Conservation (phyloP, 2,113 vertebrate species). For the Crotalus helleri region DNA sequence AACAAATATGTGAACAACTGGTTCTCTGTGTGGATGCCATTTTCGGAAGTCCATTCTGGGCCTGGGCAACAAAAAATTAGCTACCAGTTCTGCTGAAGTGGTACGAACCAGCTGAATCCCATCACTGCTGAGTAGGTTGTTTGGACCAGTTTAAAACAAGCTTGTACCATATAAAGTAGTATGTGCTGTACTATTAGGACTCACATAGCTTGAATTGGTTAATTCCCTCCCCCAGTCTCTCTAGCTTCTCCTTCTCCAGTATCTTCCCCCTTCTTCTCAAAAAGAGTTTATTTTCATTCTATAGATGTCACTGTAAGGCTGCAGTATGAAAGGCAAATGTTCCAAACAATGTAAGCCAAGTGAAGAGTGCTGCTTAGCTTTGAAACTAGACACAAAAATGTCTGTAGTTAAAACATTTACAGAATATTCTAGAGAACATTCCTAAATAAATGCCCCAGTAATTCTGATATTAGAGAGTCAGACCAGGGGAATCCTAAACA, state of each 20-base stretch:
- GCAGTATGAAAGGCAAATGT: neutral
- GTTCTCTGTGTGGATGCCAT: too few relatives aligned
- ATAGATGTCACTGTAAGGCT: constrained; percentile 11
- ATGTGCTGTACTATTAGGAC: neutral
- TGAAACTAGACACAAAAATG: constrained; percentile 2
- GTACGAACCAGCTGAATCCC: too few relatives aligned
- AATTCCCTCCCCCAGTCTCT: neutral
- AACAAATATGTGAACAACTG: too few relatives aligned
- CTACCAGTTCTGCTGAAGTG: too few relatives aligned
- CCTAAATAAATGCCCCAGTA: neutral
- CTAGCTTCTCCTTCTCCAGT: neutral
- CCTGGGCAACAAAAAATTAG: too few relatives aligned
- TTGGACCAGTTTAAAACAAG: neutral
- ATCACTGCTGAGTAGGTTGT: neutral
- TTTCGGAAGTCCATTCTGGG: too few relatives aligned
- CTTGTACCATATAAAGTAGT: neutral
- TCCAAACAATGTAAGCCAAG: neutral
- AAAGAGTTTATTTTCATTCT: neutral
- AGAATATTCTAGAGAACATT: neutral
- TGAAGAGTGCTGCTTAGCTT: neutral
- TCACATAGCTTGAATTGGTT: neutral
- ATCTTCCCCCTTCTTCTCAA: neutral
- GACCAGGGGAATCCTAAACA: neutral
- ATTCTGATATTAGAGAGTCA: neutral
- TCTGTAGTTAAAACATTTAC: neutral